Conservation (phyloP, 2,888 invertebrate species). For the Dolichomitus sp. region DNA sequence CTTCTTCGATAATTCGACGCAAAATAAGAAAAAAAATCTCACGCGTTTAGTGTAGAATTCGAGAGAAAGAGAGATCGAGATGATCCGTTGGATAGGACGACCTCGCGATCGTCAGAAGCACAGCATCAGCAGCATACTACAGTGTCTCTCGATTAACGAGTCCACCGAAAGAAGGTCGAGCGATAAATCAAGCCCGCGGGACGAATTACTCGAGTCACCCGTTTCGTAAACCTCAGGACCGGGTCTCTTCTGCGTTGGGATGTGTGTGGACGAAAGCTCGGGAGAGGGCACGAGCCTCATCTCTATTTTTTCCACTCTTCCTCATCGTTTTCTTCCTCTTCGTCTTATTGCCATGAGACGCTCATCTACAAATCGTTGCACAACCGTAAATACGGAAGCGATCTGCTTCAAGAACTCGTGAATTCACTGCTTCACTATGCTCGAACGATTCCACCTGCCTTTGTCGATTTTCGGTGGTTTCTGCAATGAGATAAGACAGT, state of each 20-base stretch:
- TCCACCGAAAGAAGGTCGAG: conserved; percentile 69
- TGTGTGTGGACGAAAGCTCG: conserved; percentile 42
- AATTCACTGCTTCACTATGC: conserved; percentile 23
- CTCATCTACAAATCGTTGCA: conserved; percentile 31
- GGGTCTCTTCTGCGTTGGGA: conserved; percentile 7
- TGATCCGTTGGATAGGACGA: conserved; percentile 61
- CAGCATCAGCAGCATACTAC: conserved; percentile 56
- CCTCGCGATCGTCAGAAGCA: conserved; percentile 56
- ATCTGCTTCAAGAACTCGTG: conserved; percentile 1
- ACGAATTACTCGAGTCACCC: conserved; percentile 69
- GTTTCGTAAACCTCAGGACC: conserved; percentile 64
- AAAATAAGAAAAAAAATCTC: conserved; percentile 40
- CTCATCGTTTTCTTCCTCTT: conserved; percentile 7
- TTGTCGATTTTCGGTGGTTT: conserved; percentile 74
- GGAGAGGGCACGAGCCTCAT: conserved; percentile 59
- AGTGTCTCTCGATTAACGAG: conserved; percentile 69
- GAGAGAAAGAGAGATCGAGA: conserved; percentile 52
- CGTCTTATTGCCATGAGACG: not conserved
- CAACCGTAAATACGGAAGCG: conserved; percentile 52
- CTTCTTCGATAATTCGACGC: conserved; percentile 59
- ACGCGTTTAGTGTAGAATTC: conserved; percentile 47
- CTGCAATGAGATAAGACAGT: conserved; percentile 80
- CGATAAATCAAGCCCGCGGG: conserved; percentile 69
- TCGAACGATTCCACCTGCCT: conserved; percentile 82
- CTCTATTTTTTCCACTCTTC: conserved; percentile 14